phyloP scores from a whole-genome alignment of 2,113 vertebrate species.

The Penelope pileata region DNA sequence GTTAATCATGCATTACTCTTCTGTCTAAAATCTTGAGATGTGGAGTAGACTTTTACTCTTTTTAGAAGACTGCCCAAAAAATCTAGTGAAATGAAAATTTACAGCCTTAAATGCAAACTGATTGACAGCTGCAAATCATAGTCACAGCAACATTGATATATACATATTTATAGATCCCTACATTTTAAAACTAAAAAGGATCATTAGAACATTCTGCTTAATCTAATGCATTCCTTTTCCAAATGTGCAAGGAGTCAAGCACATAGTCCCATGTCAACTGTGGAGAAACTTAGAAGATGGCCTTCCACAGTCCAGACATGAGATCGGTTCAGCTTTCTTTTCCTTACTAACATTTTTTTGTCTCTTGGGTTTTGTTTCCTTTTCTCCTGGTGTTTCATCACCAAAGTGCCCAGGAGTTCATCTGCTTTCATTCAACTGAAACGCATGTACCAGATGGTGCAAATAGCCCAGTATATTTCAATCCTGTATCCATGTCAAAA shows the following conservation, averaged over 20 bases:
- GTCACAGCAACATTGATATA: constrained; percentile 53
- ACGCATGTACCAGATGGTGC: constrained; percentile 69
- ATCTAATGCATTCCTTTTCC: constrained; percentile 25
- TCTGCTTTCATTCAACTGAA: constrained; percentile 66
- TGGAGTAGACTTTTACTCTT: constrained; percentile 65
- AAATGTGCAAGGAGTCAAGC: not conserved
- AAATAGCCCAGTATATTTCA: constrained; percentile 69
- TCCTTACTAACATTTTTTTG: constrained; percentile 29
- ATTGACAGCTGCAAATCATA: constrained; percentile 71
- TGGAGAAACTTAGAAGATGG: constrained; percentile 15
- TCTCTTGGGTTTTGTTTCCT: constrained; percentile 62
- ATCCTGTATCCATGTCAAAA: constrained; percentile 66
- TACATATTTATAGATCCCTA: constrained; percentile 66
- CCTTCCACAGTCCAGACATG: constrained; percentile 17
- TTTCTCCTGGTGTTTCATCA: constrained; percentile 66
- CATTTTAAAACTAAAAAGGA: constrained; percentile 51
- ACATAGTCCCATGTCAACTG: not conserved
- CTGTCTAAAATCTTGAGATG: constrained; percentile 68
- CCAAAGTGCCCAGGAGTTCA: constrained; percentile 58
- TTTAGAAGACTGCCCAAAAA: constrained; percentile 45
- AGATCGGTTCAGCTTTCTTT: constrained; percentile 26
- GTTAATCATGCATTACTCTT: constrained; percentile 73
- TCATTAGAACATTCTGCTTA: constrained; percentile 60
- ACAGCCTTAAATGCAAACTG: constrained; percentile 51
- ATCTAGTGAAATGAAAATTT: constrained; percentile 44